These are phyloP conservation scores for Pterostichus niger DNA, from an alignment of 2,888 invertebrate genomes.

Conservation along the genomic window DNA sequence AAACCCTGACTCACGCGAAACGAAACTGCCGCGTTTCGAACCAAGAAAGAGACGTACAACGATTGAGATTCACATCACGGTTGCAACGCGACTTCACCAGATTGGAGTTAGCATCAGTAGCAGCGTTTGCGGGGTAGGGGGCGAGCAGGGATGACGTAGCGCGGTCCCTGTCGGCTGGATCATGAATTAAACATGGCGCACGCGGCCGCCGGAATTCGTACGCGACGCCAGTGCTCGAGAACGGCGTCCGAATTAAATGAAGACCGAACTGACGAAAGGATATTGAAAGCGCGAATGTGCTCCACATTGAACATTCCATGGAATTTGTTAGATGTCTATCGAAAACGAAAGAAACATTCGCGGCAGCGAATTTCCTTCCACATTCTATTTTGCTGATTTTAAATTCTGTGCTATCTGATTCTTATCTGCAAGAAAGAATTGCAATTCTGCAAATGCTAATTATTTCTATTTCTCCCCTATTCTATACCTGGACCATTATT, in stretches of 20 bases:
- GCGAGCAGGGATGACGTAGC: slow-evolving; percentile 32
- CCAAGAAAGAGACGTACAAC: slow-evolving; percentile 45
- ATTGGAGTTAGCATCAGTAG: slow-evolving; percentile 72
- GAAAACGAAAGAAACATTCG: not conserved
- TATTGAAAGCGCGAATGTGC: slow-evolving; percentile 62
- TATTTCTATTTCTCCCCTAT: no score
- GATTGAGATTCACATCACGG: slow-evolving; percentile 64
- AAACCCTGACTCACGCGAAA: slow-evolving; percentile 46
- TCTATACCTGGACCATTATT: no score
- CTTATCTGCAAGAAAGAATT: no score
- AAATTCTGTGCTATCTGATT: no score
- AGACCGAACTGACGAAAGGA: slow-evolving; percentile 64
- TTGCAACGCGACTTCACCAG: slow-evolving; percentile 72
- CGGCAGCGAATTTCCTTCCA: no score
- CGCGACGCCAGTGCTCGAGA: slow-evolving; percentile 50
- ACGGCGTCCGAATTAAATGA: slow-evolving; percentile 65
- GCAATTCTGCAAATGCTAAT: no score
- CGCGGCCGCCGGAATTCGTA: slow-evolving; percentile 55
- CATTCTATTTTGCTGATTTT: no score
- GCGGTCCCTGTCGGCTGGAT: slow-evolving; percentile 46
- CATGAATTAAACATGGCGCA: slow-evolving; percentile 64
- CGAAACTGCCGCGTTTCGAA: slow-evolving; percentile 15
- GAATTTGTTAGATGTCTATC: slow-evolving; percentile 11
- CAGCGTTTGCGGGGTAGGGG: slow-evolving; percentile 13
- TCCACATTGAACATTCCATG: not conserved